These are phyloP conservation scores for Xylota segnis DNA, from an alignment of 2,888 invertebrate species.

Conservation along the genomic window DNA sequence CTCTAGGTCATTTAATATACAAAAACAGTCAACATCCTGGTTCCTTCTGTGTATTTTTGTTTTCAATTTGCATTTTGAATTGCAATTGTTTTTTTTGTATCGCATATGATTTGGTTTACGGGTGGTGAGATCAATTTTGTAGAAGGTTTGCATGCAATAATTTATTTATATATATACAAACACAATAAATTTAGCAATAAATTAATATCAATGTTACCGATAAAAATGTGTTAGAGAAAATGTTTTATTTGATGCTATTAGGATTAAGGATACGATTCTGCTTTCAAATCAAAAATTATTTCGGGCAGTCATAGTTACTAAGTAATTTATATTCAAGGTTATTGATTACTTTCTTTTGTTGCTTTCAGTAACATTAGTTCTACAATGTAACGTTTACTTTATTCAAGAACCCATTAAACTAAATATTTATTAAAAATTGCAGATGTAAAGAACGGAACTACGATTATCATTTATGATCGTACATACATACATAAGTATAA, in stretches of 20 bases:
- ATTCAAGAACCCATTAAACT: too few species aligned
- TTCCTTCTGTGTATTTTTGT: conserved; percentile 32
- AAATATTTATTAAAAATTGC: too few species aligned
- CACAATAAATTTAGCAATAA: conserved; percentile 26
- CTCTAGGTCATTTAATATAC: conserved; percentile 77
- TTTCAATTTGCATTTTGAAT: conserved; percentile 2
- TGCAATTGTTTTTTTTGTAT: conserved; percentile 1
- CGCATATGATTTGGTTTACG: background rate
- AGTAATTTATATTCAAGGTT: too few species aligned
- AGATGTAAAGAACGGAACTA: too few species aligned
- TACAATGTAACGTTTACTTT: too few species aligned
- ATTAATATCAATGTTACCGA: background rate
- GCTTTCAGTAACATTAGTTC: too few species aligned
- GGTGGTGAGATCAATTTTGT: conserved; percentile 27
- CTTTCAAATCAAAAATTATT: too few species aligned
- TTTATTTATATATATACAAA: conserved; percentile 28
- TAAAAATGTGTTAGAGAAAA: background rate
- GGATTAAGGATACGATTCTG: too few species aligned
- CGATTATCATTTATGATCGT: too few species aligned
- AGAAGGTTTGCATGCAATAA: conserved; percentile 49
- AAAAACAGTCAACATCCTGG: conserved; percentile 71
- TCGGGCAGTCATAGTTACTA: too few species aligned
- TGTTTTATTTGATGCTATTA: background rate
- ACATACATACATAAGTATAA: too few species aligned
- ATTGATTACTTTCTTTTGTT: too few species aligned